Conservation (phyloP, 2,113 vertebrate genomes). For the Toxostoma redivivum region DNA sequence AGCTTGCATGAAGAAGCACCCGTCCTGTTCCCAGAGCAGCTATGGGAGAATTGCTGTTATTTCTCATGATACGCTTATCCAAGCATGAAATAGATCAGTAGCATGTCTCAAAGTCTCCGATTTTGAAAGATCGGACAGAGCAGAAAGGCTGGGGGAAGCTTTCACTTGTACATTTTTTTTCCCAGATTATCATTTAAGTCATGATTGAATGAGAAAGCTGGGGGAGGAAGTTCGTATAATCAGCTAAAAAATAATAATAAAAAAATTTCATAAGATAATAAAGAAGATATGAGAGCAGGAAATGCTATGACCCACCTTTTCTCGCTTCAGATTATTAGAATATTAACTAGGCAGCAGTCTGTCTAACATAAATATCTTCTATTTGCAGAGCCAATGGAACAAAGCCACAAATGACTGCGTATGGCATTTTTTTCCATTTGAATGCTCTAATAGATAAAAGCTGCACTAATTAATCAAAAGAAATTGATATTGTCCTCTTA, state of each 20-base stretch:
- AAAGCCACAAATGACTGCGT: slow-evolving; percentile 87
- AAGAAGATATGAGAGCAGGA: background rate
- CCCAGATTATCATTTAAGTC: background rate
- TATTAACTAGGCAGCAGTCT: background rate
- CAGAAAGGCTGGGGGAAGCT: background rate
- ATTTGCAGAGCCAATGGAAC: slow-evolving; percentile 78
- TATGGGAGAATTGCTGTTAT: slow-evolving; percentile 63
- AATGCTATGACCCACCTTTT: background rate
- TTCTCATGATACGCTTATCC: background rate
- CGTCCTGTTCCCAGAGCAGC: slow-evolving; percentile 65
- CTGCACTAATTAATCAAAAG: background rate
- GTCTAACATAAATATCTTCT: slow-evolving; percentile 75
- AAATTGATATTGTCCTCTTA: background rate
- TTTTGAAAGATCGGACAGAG: background rate
- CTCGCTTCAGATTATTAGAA: background rate
- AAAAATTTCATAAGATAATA: background rate
- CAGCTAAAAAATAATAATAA: background rate
- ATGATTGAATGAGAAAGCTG: background rate
- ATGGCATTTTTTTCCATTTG: slow-evolving; percentile 74
- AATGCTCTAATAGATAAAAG: background rate
- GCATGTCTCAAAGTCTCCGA: background rate
- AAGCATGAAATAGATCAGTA: background rate
- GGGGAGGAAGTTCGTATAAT: background rate
- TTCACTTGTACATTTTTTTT: background rate
- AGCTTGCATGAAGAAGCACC: slow-evolving; percentile 67